Conservation (phyloP, 2,888 invertebrate species). For the Mesorhabditis spiculigera region DNA sequence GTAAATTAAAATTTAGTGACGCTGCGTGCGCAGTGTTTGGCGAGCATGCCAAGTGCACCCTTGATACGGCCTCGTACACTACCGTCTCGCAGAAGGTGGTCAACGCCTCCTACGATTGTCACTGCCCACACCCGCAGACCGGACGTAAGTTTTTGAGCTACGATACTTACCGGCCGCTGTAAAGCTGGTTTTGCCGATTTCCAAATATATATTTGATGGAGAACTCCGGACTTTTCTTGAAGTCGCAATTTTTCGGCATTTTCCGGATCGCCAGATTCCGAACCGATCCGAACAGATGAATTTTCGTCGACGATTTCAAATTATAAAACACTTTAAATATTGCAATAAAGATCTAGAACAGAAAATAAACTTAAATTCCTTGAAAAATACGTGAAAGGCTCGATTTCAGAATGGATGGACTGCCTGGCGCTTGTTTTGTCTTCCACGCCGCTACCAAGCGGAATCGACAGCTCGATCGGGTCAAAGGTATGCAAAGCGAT, state of each 20-base stretch:
- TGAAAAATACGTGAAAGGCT: too few relatives aligned
- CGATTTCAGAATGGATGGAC: constrained; percentile 5
- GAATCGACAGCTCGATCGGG: not conserved
- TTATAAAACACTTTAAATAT: not conserved
- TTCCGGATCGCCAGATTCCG: not conserved
- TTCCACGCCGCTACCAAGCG: constrained; percentile 1
- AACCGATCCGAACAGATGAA: not conserved
- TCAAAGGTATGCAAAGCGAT: not conserved
- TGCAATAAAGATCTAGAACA: not conserved
- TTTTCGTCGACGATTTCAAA: not conserved
- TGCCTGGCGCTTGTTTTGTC: constrained; percentile 6
- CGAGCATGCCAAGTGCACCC: constrained; percentile 40
- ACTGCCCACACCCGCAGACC: constrained; percentile 36
- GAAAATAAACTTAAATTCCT: not conserved
- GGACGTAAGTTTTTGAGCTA: constrained; percentile 25
- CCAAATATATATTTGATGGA: too few relatives aligned
- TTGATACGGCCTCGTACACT: constrained; percentile 35
- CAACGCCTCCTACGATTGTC: constrained; percentile 39
- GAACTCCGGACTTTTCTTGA: too few relatives aligned
- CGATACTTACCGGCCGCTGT: too few relatives aligned
- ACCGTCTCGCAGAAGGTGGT: constrained; percentile 23
- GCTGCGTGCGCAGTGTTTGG: constrained; percentile 46
- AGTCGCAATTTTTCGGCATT: not conserved
- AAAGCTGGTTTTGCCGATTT: too few relatives aligned
- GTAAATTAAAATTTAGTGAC: constrained; percentile 32